Conservation (phyloP, 2,888 invertebrate species). For the Drosophila colorata region DNA sequence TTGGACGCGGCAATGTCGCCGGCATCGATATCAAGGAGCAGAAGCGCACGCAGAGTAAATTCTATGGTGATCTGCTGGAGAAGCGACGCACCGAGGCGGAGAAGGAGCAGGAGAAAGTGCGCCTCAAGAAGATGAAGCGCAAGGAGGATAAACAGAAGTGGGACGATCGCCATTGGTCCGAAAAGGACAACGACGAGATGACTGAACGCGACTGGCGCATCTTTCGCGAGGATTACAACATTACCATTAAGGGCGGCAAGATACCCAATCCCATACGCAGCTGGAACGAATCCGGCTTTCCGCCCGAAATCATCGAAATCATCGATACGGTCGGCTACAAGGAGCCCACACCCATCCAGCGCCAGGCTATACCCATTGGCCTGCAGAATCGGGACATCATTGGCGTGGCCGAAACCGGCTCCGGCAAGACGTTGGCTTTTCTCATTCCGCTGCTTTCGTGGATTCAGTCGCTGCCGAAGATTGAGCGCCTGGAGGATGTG, state of each 20-base stretch:
- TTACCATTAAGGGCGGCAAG: constrained; percentile 98
- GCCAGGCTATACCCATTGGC: constrained; percentile 99
- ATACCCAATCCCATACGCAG: constrained; percentile 98
- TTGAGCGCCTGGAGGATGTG: constrained; percentile 94
- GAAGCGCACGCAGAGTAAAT: constrained; percentile 97
- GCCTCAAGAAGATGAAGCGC: constrained; percentile 95
- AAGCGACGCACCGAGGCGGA: constrained; percentile 97
- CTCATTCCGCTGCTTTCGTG: constrained; percentile 98
- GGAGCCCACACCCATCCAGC: constrained; percentile 99
- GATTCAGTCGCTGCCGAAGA: constrained; percentile 99
- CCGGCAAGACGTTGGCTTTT: constrained; percentile 99
- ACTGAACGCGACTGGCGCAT: constrained; percentile 99
- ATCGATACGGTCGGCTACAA: constrained; percentile 98
- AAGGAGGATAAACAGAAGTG: constrained; percentile 99
- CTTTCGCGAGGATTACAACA: constrained; percentile 99
- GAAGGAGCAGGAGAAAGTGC: constrained; percentile 97
- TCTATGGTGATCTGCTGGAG: constrained; percentile 98
- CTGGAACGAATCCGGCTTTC: constrained; percentile 97
- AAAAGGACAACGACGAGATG: constrained; percentile 97
- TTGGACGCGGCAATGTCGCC: constrained; percentile 98
- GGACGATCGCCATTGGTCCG: constrained; percentile 99
- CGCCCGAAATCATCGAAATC: constrained; percentile 95
- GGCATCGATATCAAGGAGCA: constrained; percentile 99
- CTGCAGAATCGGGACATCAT: constrained; percentile 97
- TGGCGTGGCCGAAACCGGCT: constrained; percentile 99